A percentile compares a stretch with the other conserved stretches of the same genome.
Evolutionary conservation across 2,888 invertebrate genomes (phyloP).

Genomic region (Morpho helenor): DNA sequence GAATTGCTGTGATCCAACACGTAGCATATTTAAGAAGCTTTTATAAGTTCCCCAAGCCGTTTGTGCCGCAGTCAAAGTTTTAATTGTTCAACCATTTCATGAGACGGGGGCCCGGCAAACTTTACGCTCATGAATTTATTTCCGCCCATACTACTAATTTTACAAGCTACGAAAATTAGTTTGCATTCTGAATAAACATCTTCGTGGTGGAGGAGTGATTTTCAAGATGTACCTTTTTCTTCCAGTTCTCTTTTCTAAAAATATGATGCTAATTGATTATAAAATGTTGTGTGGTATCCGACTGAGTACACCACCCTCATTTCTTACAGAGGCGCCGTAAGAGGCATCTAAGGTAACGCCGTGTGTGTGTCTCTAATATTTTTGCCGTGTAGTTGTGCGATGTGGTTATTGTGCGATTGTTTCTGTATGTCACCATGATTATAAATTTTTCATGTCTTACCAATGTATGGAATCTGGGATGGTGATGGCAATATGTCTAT

Average conservation of each 20-base stretch:
- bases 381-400: no score
- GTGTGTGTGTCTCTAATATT: no score
- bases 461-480: no score
- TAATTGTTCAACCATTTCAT: slow-evolving; percentile 52
- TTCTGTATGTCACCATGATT: no score
- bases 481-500: no score
- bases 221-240: slow-evolving; percentile 2
- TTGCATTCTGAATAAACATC: slow-evolving; percentile 8
- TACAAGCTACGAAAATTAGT: slow-evolving; percentile 18
- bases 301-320: no score
- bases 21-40: slow-evolving; percentile 38
- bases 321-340: no score
- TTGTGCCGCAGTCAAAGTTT: slow-evolving; percentile 36
- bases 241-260: neutral
- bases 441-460: no score
- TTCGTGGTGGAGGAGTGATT: neutral
- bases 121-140: slow-evolving; percentile 30
- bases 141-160: slow-evolving; percentile 16
- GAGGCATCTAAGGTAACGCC: no score
- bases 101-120: slow-evolving; percentile 38
- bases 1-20: neutral
- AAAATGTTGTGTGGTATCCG: no score
- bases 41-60: slow-evolving; percentile 33
- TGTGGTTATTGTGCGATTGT: no score
- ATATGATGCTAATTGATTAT: no score